Evolutionary conservation across 2,888 invertebrate genomes (phyloP), one percentile per base, ranked within the genome.

Genomic region (Cloeon dipterum): DNA sequence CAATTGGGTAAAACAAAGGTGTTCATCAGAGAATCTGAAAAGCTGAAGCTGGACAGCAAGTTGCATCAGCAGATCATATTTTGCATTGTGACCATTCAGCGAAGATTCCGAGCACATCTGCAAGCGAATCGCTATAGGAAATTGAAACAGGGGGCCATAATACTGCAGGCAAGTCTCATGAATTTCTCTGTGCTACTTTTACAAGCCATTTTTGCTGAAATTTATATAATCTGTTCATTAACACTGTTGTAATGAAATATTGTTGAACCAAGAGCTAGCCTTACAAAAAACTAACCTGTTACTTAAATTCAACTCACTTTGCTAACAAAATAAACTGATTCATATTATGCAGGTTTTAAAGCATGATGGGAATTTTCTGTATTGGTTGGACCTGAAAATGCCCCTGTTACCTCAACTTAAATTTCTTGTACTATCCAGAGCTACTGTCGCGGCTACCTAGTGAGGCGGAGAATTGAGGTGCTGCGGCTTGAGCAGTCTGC

Each of bases 61-160:
- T 63, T 94, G 37, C 93, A 94, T 56, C 81, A 86, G 53, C 85
- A 86, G 55, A 89, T 93, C 46, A 83, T 93, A 70, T 75, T 81
- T 38, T 78, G 85, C 48, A 91, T 93, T 49, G 75, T 86, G 43
- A 74, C 76, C 13, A 78, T 94, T 48, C 93, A 94, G 59, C 63
- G 85, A 43, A 89, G 88, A 88, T 82, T 83, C 57, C 66, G 86
- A 26, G 74, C 81, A 1, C 72, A 76, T 47, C 59, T 85, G 32
- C 81, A 81, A 50, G 60, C 86, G 40, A 37, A 35, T 8, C 34
- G 34, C 10, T 93, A 81, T 59, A 56, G 83, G 2, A 65, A 73
- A 39, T 57, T 85, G 41, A 66, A 73, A 42, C 65, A 70, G 37
- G 78, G 85, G 11, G 73, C 76, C 2, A 59, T 82, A 29, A 66